phyloP scores from a whole-genome alignment of 2,797 vertebrate species.

The Neopelma chrysocephalum region DNA sequence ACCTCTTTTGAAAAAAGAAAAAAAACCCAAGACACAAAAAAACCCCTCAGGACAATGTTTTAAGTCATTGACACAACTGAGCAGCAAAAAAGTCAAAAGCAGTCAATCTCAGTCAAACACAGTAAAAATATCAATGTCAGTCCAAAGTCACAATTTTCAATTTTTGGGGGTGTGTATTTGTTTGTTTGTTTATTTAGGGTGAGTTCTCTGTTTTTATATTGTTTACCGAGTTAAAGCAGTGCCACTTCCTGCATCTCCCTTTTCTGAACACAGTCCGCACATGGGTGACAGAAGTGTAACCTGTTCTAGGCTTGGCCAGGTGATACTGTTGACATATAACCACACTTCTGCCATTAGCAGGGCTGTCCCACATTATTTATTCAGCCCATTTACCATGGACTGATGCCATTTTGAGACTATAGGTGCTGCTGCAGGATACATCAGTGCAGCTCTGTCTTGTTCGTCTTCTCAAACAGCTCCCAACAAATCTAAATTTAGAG shows the following conservation, averaged over 20 bases:
- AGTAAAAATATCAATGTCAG: neutral
- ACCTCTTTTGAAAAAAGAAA: neutral
- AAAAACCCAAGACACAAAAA: fast-evolving
- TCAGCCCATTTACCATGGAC: neutral
- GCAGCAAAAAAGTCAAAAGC: neutral
- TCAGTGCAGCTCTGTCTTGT: fast-evolving
- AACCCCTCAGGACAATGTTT: fast-evolving
- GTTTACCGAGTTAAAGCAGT: neutral
- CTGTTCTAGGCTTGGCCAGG: neutral
- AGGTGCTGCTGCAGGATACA: neutral
- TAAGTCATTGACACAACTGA: neutral
- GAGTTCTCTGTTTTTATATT: neutral
- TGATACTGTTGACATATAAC: neutral
- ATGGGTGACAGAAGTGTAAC: fast-evolving
- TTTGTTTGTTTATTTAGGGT: neutral
- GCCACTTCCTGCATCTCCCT: fast-evolving
- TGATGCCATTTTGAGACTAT: neutral
- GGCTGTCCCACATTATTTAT: neutral
- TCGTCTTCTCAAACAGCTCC: neutral
- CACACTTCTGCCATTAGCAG: neutral
- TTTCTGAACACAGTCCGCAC: neutral
- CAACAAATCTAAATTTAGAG: neutral
- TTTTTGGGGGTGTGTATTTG: fast-evolving
- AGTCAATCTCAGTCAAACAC: neutral
- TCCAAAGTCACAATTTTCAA: neutral